A percentile compares a stretch with the other conserved stretches of the same genome.
Evolutionary conservation across 1,140 invertebrate species (phyloP).

Genomic region (Eumeta japonica): DNA sequence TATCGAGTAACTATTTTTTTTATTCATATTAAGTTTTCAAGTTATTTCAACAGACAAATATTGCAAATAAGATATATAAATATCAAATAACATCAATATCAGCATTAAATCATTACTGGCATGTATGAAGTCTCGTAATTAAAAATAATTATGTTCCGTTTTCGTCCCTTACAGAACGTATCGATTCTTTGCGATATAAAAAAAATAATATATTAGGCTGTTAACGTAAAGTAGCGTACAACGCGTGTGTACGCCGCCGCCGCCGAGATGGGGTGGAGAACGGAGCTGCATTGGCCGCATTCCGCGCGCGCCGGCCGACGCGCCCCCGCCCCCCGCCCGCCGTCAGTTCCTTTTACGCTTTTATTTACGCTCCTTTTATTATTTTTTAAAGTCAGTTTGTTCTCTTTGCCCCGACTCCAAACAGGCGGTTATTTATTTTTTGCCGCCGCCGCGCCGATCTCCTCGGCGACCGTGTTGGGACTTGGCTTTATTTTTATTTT

Average conservation of each 20-base stretch:
- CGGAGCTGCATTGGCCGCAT: slow-evolving; percentile 43
- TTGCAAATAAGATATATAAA: too few relatives aligned
- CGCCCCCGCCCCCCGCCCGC: slow-evolving; percentile 53
- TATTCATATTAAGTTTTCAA: too few relatives aligned
- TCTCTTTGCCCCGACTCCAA: slow-evolving; percentile 45
- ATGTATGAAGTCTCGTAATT: too few relatives aligned
- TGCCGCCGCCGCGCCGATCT: slow-evolving; percentile 34
- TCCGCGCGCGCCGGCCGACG: slow-evolving; percentile 47
- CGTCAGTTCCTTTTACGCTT: slow-evolving; percentile 56
- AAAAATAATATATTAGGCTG: too few relatives aligned
- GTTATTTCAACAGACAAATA: too few relatives aligned
- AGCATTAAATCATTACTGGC: too few relatives aligned
- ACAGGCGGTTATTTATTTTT: slow-evolving; percentile 54
- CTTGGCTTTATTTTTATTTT: slow-evolving; percentile 56
- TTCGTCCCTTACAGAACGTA: too few relatives aligned
- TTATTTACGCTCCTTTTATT: slow-evolving; percentile 58
- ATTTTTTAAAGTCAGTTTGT: slow-evolving; percentile 56
- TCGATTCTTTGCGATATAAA: too few relatives aligned
- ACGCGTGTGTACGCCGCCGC: slow-evolving; percentile 1
- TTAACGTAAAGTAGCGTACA: too few relatives aligned
- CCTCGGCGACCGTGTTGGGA: slow-evolving; percentile 49
- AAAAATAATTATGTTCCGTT: too few relatives aligned
- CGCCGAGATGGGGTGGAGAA: not conserved
- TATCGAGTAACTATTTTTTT: too few relatives aligned
- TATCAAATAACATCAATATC: too few relatives aligned